A percentile compares a stretch with the other conserved stretches of the same genome.
These are phyloP conservation scores for Asarcornis scutulata DNA, from an alignment of 2,113 vertebrate genomes.

Conservation along the genomic window DNA sequence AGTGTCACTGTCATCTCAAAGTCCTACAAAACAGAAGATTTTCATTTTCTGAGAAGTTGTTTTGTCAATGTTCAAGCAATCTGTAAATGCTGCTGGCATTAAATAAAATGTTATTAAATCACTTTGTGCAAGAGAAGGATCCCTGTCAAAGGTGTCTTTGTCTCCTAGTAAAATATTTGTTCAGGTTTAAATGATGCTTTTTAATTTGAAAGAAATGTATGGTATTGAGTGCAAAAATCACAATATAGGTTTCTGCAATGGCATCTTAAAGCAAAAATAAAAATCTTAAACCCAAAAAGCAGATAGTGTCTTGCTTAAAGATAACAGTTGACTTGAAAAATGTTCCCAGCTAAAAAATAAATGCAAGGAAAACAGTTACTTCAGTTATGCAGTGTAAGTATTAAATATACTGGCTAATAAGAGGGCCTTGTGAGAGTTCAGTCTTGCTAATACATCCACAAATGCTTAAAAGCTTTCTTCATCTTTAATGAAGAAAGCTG, in stretches of 20 bases:
- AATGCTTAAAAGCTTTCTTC: accelerated
- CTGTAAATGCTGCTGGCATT: conserved; percentile 51
- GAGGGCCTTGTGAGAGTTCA: background rate
- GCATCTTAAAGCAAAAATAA: conserved; percentile 59
- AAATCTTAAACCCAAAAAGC: conserved; percentile 52
- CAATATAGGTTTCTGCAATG: conserved; percentile 21
- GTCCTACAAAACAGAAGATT: background rate
- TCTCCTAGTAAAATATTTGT: conserved; percentile 8
- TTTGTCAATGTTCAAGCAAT: conserved; percentile 29
- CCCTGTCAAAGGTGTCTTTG: conserved; percentile 1
- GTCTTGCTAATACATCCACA: background rate
- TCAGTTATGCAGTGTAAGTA: background rate
- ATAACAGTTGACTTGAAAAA: background rate
- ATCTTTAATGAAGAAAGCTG: background rate
- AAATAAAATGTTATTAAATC: conserved; percentile 39
- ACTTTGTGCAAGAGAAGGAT: background rate
- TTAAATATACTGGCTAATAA: background rate
- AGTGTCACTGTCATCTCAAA: conserved; percentile 15
- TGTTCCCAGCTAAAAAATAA: background rate
- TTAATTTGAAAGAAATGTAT: conserved; percentile 15
- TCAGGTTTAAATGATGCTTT: background rate
- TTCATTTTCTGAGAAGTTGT: background rate
- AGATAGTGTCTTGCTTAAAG: conserved; percentile 61
- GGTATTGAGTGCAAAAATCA: conserved; percentile 17
- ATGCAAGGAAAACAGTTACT: background rate